Evolutionary conservation across 2,888 invertebrate genomes (phyloP).

Genomic region (Mechanitis mazaeus): DNA sequence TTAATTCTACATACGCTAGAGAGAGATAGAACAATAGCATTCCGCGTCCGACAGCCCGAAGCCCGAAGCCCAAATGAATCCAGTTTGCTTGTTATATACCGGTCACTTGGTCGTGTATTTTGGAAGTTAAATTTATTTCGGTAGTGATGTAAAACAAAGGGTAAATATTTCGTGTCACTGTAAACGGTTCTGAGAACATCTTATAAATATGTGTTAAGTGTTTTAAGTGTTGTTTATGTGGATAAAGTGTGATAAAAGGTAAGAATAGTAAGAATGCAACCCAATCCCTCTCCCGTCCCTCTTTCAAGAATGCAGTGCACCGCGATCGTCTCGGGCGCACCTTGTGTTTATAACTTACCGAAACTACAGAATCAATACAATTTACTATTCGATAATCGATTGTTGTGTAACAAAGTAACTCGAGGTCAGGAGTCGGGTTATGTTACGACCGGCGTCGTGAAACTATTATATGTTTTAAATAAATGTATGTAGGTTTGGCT

Average conservation of each 20-base stretch:
- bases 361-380: conserved; percentile 34
- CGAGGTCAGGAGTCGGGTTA: conserved; percentile 20
- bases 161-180: conserved; percentile 43
- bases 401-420: conserved; percentile 22
- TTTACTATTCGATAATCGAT: conserved; percentile 24
- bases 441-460: conserved; percentile 12
- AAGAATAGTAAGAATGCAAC: conserved; percentile 70
- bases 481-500: too few relatives aligned
- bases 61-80: conserved; percentile 48
- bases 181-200: conserved; percentile 46
- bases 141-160: conserved; percentile 68
- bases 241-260: conserved; percentile 50
- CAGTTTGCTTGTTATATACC: conserved; percentile 68
- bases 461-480: not conserved
- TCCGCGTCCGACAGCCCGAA: conserved; percentile 55
- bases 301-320: conserved; percentile 69
- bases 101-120: conserved; percentile 53
- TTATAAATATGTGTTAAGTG: conserved; percentile 47
- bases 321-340: conserved; percentile 62
- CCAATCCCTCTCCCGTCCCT: conserved; percentile 69
- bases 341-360: conserved; percentile 46
- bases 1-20: conserved; percentile 35
- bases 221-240: conserved; percentile 24
- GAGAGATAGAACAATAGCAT: conserved; percentile 60
- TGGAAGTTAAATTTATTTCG: conserved; percentile 39